phyloP scores from a whole-genome alignment of 2,888 invertebrate species.

The Nomada ferruginata region DNA sequence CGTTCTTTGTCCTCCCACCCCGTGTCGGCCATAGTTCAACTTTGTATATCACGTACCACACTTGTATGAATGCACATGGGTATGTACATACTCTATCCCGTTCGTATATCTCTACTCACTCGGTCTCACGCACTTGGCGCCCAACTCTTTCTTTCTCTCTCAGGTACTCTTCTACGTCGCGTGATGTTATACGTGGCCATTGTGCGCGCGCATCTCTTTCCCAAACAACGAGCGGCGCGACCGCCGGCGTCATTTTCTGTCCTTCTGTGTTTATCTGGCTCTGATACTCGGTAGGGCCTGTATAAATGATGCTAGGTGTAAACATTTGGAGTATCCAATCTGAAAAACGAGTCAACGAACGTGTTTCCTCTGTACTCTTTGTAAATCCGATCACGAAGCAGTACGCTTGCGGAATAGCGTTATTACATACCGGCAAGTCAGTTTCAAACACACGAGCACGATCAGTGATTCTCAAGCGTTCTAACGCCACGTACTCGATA shows the following conservation, averaged over 20 bases:
- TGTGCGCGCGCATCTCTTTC: constrained; percentile 66
- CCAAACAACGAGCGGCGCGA: constrained; percentile 45
- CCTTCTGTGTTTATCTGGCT: constrained; percentile 46
- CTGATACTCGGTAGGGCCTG: constrained; percentile 9
- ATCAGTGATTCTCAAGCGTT: constrained; percentile 61
- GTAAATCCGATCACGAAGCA: constrained; percentile 1
- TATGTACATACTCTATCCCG: neutral
- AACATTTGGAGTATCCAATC: constrained; percentile 24
- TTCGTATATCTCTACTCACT: constrained; percentile 1
- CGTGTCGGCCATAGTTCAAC: constrained; percentile 9
- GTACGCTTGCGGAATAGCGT: constrained; percentile 39
- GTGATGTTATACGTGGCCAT: constrained; percentile 62
- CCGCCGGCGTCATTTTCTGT: constrained; percentile 43
- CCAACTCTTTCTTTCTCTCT: neutral
- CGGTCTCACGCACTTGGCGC: too few species aligned
- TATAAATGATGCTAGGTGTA: constrained; percentile 43
- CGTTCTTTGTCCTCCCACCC: constrained; percentile 26
- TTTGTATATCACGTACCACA: neutral
- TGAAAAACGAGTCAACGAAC: neutral
- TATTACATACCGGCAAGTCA: constrained; percentile 40
- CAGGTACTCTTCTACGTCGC: constrained; percentile 26
- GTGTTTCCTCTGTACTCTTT: neutral
- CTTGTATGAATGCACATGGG: neutral
- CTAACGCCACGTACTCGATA: too few species aligned
- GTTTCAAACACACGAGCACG: constrained; percentile 16